Conservation (phyloP, 2,888 invertebrate species). For the Helleia helle region DNA sequence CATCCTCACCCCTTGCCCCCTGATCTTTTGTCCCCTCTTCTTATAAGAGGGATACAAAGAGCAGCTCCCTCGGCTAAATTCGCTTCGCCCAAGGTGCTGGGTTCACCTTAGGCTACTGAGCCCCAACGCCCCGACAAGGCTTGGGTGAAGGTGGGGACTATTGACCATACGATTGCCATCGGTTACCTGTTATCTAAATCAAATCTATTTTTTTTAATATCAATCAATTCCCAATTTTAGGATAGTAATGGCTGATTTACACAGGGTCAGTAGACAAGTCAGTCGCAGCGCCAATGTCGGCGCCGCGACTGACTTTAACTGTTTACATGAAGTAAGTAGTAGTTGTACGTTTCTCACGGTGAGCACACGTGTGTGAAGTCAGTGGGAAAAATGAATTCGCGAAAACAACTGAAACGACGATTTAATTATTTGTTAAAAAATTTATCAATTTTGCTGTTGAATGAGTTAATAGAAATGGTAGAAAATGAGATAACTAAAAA, state of each 20-base stretch:
- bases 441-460: slow-evolving; percentile 12
- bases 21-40: too few species aligned
- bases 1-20: too few species aligned
- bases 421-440: slow-evolving; percentile 15
- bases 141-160: too few species aligned
- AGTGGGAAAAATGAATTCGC: slow-evolving; percentile 8
- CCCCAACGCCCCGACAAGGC: too few species aligned
- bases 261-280: slow-evolving; percentile 3
- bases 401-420: slow-evolving; percentile 10
- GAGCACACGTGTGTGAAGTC: slow-evolving; percentile 14
- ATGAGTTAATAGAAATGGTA: slow-evolving; percentile 7
- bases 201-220: too few species aligned
- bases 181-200: too few species aligned
- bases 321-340: slow-evolving; percentile 12
- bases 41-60: too few species aligned
- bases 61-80: too few species aligned
- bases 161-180: too few species aligned
- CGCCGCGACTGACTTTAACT: not conserved
- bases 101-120: too few species aligned
- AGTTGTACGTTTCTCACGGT: slow-evolving; percentile 13
- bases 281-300: not conserved
- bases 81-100: too few species aligned
- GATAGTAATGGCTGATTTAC: not conserved
- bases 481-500: slow-evolving; percentile 17
- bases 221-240: too few species aligned